Conservation (phyloP, 2,888 invertebrate species). For the Drosophila melanocephala region DNA sequence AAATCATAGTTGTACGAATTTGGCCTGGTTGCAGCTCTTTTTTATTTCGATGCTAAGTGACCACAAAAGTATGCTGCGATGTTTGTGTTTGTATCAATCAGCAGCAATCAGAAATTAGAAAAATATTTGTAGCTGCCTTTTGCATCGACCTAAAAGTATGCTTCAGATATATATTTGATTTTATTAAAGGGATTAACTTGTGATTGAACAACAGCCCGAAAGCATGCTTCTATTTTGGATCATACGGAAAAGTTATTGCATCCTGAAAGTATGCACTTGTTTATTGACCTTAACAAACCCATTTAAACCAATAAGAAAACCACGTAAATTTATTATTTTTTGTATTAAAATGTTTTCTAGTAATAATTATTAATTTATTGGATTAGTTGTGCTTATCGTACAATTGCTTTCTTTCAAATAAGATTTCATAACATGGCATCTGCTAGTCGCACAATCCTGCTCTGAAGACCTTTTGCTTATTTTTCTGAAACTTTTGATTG, state of each 20-base stretch:
- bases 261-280: not conserved
- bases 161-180: not conserved
- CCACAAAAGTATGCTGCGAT: too few species aligned
- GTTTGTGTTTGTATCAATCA: not conserved
- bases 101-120: too few species aligned
- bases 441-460: slow-evolving; percentile 1
- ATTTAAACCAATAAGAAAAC: not conserved
- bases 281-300: not conserved
- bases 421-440: slow-evolving; percentile 11
- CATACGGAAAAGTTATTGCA: not conserved
- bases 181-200: not conserved
- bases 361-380: not conserved
- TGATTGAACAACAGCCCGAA: not conserved
- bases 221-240: too few species aligned
- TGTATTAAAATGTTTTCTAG: not conserved
- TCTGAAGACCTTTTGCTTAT: not conserved
- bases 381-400: not conserved
- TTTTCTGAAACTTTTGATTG: slow-evolving; percentile 71
- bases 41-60: too few species aligned
- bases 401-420: not conserved
- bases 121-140: not conserved
- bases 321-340: not conserved
- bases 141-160: not conserved
- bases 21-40: too few species aligned
- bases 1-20: not conserved